These are phyloP conservation scores for Tetragnatha versicolor DNA, from an alignment of 1,140 invertebrate genomes.

Conservation along the genomic window DNA sequence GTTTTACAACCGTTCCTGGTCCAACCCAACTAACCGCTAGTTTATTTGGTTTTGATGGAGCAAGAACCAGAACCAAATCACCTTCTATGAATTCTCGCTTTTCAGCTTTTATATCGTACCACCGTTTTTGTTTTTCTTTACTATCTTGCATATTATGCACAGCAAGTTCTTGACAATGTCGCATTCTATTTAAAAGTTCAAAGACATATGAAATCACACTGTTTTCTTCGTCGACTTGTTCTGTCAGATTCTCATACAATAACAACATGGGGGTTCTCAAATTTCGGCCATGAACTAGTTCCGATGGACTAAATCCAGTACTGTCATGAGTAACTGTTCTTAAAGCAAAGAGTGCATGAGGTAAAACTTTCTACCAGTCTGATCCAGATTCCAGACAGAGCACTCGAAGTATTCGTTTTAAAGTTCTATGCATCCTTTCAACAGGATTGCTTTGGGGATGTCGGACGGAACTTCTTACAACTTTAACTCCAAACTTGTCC, in stretches of 20 bases:
- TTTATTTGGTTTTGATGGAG: slow-evolving; percentile 3
- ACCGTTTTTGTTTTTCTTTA: background rate
- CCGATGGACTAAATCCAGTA: background rate
- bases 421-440: background rate
- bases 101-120: background rate
- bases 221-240: background rate
- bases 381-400: background rate
- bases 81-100: background rate
- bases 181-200: background rate
- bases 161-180: slow-evolving; percentile 6
- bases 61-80: slow-evolving; percentile 3
- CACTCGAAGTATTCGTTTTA: slow-evolving; percentile 22
- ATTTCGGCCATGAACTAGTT: slow-evolving; percentile 4
- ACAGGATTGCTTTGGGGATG: slow-evolving; percentile 5
- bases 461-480: too few relatives aligned
- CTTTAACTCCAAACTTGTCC: too few relatives aligned
- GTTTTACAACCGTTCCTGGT: background rate
- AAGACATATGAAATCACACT: slow-evolving; percentile 1
- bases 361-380: slow-evolving; percentile 1
- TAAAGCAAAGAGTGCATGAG: background rate
- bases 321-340: slow-evolving; percentile 5
- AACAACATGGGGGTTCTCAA: background rate
- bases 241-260: background rate
- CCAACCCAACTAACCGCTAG: background rate
- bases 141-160: background rate